Conservation (phyloP, 2,797 vertebrate species). For the Potorous gilbertii region DNA sequence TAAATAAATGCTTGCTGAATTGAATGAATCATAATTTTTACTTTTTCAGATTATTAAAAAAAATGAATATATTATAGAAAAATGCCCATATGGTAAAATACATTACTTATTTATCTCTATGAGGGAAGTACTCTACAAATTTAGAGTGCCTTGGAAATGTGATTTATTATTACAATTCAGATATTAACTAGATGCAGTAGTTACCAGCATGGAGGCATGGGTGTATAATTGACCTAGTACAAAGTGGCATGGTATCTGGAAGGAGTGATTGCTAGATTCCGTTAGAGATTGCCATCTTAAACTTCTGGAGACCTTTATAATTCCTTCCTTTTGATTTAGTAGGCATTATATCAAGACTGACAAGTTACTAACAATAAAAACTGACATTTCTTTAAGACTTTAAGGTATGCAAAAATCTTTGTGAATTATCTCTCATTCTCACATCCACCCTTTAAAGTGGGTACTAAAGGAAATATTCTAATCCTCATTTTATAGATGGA, state of each 20-base stretch:
- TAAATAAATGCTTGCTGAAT: not conserved
- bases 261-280: not conserved
- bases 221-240: not conserved
- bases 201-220: not conserved
- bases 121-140: not conserved
- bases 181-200: no score
- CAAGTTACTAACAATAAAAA: no score
- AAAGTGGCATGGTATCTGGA: not conserved
- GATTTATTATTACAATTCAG: no score
- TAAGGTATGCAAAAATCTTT: no score
- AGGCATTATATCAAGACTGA: no score
- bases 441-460: no score
- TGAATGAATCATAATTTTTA: not conserved
- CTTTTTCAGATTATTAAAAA: constrained; percentile 13
- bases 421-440: no score
- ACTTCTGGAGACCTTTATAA: not conserved
- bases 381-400: no score
- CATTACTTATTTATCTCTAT: not conserved
- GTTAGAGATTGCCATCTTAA: not conserved
- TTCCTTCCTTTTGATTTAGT: not conserved
- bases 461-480: not conserved
- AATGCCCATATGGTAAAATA: not conserved
- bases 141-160: not conserved
- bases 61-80: not conserved
- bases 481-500: not conserved